These are phyloP conservation scores for Sebastes minor DNA, from an alignment of 2,797 vertebrate species.

Conservation along the genomic window DNA sequence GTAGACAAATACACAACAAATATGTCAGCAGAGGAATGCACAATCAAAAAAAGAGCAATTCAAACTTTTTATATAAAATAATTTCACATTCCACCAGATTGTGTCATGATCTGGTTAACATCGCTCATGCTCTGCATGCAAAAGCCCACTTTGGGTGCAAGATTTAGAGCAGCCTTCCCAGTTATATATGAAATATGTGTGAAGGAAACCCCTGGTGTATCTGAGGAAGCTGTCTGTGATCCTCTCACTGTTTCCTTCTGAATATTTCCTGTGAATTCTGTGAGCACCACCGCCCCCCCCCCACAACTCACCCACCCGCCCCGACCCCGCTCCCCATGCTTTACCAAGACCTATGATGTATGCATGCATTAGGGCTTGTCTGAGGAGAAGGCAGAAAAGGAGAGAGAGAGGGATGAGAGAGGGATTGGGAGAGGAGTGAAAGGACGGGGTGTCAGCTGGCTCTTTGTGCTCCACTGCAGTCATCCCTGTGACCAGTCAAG, in stretches of 20 bases:
- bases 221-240: slow-evolving; percentile 54
- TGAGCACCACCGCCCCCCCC: not conserved
- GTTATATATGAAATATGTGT: slow-evolving; percentile 37
- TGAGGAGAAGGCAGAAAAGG: slow-evolving; percentile 70
- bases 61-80: not conserved
- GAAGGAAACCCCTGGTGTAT: slow-evolving; percentile 40
- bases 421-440: slow-evolving; percentile 85
- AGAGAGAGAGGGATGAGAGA: slow-evolving; percentile 77
- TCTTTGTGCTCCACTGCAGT: slow-evolving; percentile 89
- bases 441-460: slow-evolving; percentile 87
- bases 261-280: slow-evolving; percentile 61
- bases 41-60: slow-evolving; percentile 5
- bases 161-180: slow-evolving; percentile 29
- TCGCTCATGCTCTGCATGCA: not conserved
- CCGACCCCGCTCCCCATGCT: slow-evolving; percentile 56
- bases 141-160: not conserved
- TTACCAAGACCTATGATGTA: slow-evolving; percentile 78
- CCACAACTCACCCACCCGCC: not conserved
- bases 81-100: slow-evolving; percentile 45
- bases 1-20: slow-evolving; percentile 71
- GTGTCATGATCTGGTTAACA: slow-evolving; percentile 24
- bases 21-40: slow-evolving; percentile 6
- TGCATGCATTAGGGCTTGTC: slow-evolving; percentile 81
- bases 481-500: slow-evolving; percentile 89
- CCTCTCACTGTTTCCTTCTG: slow-evolving; percentile 47